Percentiles rank a stretch among this genome's conserved stretches.
These are phyloP conservation scores for Siniperca undulata DNA, from an alignment of 2,797 vertebrate genomes.

Conservation along the genomic window DNA sequence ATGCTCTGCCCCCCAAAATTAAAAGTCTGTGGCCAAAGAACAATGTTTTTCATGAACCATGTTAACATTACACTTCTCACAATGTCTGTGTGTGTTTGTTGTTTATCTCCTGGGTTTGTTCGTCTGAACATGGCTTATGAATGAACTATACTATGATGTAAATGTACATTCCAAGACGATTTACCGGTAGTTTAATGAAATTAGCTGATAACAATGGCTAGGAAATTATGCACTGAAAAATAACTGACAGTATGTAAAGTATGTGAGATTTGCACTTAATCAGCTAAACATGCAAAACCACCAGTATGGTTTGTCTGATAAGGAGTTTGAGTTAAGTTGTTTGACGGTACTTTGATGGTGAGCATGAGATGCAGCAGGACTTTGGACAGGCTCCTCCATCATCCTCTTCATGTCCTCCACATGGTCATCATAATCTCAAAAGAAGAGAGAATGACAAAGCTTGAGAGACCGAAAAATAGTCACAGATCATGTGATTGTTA, in stretches of 20 bases:
- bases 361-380: conserved; percentile 10
- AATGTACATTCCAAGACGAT: neutral
- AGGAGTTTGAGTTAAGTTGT: neutral
- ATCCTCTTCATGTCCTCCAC: conserved; percentile 38
- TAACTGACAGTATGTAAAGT: neutral
- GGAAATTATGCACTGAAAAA: neutral
- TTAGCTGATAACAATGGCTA: neutral
- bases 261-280: neutral
- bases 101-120: neutral
- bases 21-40: neutral
- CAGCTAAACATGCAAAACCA: neutral
- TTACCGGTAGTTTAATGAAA: neutral
- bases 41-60: neutral
- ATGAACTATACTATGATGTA: neutral
- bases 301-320: neutral
- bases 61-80: neutral
- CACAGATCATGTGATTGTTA: neutral
- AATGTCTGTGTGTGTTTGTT: neutral
- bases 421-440: conserved; percentile 60
- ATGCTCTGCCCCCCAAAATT: neutral
- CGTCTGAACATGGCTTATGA: neutral
- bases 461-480: neutral
- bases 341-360: conserved; percentile 52
- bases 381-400: conserved; percentile 33
- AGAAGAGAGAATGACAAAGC: conserved; percentile 8